Percentiles rank a stretch among this genome's conserved stretches.
phyloP scores from a whole-genome alignment of 1,140 invertebrate genomes.

The Prorops nasuta region DNA sequence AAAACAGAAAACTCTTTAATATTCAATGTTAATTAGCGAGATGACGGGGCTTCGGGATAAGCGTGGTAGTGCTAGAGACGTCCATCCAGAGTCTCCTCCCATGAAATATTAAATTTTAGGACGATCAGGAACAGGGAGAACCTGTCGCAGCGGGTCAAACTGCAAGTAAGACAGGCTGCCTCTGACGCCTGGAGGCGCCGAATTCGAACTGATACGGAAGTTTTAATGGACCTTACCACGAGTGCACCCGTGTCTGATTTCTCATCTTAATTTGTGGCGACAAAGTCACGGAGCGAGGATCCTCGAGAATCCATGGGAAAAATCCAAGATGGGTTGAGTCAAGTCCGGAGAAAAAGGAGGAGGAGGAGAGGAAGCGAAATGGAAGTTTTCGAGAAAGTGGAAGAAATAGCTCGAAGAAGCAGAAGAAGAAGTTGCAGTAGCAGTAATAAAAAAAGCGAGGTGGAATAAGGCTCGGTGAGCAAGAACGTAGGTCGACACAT shows the following conservation, averaged over 20 bases:
- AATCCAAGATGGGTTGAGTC: too few species aligned
- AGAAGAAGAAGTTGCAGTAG: conserved; percentile 6
- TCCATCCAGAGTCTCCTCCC: too few species aligned
- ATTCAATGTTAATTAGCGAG: too few species aligned
- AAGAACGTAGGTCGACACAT: conserved; percentile 16
- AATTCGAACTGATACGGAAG: neutral
- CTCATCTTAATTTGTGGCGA: conserved; percentile 25
- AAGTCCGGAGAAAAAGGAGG: neutral
- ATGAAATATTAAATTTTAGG: too few species aligned
- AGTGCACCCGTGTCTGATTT: conserved; percentile 15
- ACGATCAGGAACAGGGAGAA: too few species aligned
- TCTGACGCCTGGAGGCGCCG: neutral
- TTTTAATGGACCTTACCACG: conserved; percentile 18
- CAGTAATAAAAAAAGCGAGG: too few species aligned
- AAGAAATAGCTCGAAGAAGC: neutral
- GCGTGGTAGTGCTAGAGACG: too few species aligned
- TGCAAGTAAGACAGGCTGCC: neutral
- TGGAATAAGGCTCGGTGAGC: neutral
- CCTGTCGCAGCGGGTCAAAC: too few species aligned
- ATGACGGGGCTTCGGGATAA: too few species aligned
- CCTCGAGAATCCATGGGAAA: conserved; percentile 9
- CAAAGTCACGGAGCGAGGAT: conserved; percentile 15
- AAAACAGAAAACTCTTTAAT: too few species aligned
- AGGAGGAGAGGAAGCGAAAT: neutral
- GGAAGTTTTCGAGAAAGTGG: neutral